Percentiles rank a stretch among this genome's conserved stretches.
These are phyloP conservation scores for Megalops atlanticus DNA, from an alignment of 2,113 vertebrate genomes.

Conservation along the genomic window DNA sequence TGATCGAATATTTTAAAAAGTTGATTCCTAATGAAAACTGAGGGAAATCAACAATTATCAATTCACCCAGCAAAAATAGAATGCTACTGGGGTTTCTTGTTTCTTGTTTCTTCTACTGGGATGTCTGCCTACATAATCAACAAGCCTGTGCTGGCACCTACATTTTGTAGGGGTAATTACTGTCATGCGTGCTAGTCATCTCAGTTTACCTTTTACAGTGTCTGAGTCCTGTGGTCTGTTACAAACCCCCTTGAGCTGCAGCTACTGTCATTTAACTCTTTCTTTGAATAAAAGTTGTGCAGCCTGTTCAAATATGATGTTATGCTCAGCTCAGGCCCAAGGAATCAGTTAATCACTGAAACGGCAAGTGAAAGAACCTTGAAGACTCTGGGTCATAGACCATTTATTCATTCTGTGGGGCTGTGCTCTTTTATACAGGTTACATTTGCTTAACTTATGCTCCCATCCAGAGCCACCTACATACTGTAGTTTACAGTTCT, in stretches of 20 bases:
- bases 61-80: not conserved
- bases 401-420: not conserved
- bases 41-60: not conserved
- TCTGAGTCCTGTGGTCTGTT: not conserved
- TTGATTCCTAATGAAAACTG: not conserved
- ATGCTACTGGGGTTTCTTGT: not conserved
- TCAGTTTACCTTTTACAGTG: not conserved
- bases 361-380: not conserved
- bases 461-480: not conserved
- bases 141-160: constrained; percentile 16
- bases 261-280: not conserved
- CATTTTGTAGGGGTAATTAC: constrained; percentile 46
- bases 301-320: not conserved
- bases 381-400: not conserved
- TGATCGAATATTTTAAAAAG: not conserved
- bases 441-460: not conserved
- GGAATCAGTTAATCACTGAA: not conserved
- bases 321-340: not conserved
- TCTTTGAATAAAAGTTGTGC: not conserved
- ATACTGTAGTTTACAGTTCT: too few species aligned
- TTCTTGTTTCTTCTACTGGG: too few species aligned
- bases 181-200: constrained; percentile 42
- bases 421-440: not conserved
- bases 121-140: not conserved
- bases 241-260: not conserved